Conservation (phyloP, 2,113 vertebrate species). For the Telmatochromis sp. region DNA sequence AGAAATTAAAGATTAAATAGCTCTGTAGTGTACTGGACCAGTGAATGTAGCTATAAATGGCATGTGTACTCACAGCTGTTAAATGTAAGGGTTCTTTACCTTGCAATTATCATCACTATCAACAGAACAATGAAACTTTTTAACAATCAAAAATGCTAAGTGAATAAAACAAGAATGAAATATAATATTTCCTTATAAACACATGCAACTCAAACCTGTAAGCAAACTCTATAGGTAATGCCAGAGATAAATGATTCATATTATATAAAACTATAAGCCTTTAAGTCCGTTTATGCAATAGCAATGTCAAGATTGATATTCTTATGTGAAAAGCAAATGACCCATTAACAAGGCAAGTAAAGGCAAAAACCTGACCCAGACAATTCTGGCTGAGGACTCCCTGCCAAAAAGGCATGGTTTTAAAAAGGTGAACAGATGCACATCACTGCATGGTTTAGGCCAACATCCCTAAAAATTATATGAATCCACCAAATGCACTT, state of each 20-base stretch:
- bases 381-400: not conserved
- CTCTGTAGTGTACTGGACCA: not conserved
- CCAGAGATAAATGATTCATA: not conserved
- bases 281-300: not conserved
- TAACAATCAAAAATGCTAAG: not conserved
- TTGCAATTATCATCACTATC: not conserved
- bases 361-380: not conserved
- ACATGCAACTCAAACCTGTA: not conserved
- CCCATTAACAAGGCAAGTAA: not conserved
- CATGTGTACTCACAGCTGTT: not conserved
- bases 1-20: constrained; percentile 41
- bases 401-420: not conserved
- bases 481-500: not conserved
- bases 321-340: not conserved
- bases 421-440: not conserved
- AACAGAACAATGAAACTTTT: not conserved
- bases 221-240: not conserved
- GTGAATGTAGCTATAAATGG: not conserved
- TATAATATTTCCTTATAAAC: not conserved
- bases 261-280: not conserved
- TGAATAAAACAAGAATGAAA: not conserved
- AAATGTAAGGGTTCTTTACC: not conserved
- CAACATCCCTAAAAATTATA: not conserved
- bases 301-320: not conserved
- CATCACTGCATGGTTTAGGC: not conserved